A percentile compares a stretch with the other conserved stretches of the same genome.
phyloP scores from a whole-genome alignment of 2,888 invertebrate species.

The Drepanosiphum platanoidis region DNA sequence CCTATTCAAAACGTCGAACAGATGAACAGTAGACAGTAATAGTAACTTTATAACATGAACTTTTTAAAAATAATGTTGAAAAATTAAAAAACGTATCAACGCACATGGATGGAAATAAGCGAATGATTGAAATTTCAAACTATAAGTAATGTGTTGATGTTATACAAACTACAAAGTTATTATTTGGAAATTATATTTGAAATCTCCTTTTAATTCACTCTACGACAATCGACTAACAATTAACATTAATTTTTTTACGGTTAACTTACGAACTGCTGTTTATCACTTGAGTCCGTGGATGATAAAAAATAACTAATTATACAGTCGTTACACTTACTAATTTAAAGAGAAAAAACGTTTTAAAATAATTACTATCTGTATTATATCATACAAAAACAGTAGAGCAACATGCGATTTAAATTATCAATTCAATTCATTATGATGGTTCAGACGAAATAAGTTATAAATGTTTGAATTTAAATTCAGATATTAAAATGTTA shows the following conservation, averaged over 20 bases:
- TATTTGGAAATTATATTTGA: neutral
- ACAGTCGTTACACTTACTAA: neutral
- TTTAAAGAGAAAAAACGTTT: neutral
- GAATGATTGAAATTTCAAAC: no score
- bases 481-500: conserved; percentile 14
- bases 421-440: conserved; percentile 7
- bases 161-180: neutral
- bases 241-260: neutral
- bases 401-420: neutral
- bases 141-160: no score
- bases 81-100: neutral
- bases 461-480: conserved; percentile 10
- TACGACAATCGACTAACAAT: neutral
- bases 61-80: neutral
- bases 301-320: conserved; percentile 5
- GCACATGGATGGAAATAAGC: no score
- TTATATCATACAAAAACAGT: neutral
- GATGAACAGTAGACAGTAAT: neutral
- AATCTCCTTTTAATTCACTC: neutral
- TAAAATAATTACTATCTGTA: neutral
- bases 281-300: neutral
- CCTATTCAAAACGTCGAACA: neutral
- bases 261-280: neutral
- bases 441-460: neutral
- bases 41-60: neutral